Evolutionary conservation across 2,888 invertebrate genomes (phyloP).

Genomic region (Spodoptera exigua): DNA sequence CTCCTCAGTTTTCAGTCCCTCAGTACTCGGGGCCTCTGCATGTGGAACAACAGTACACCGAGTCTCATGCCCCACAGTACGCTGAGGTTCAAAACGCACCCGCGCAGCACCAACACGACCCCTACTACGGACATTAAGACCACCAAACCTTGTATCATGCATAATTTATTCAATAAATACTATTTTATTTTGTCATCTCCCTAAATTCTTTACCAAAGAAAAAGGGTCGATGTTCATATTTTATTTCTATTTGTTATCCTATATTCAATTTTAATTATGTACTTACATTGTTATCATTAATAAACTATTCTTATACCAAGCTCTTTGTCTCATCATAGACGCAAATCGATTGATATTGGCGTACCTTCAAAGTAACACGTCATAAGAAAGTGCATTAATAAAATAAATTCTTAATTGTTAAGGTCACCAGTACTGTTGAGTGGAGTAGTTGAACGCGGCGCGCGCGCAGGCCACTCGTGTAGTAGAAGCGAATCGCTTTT

Average conservation of each 20-base stretch:
- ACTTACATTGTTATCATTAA: conserved; percentile 26
- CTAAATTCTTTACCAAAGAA: conserved; percentile 53
- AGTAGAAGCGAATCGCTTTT: conserved; percentile 85
- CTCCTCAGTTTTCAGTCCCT: too few species aligned
- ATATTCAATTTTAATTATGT: conserved; percentile 10
- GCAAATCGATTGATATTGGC: conserved; percentile 57
- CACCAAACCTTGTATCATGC: not conserved
- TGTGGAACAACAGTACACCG: conserved; percentile 54
- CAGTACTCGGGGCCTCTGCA: conserved; percentile 44
- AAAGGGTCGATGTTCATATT: conserved; percentile 38
- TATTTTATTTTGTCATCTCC: conserved; percentile 26
- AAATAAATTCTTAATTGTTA: conserved; percentile 87
- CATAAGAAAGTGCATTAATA: conserved; percentile 88
- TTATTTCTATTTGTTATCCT: conserved; percentile 23
- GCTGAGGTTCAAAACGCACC: conserved; percentile 43
- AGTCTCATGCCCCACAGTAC: conserved; percentile 44
- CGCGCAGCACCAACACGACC: conserved; percentile 72
- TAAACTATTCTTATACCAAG: conserved; percentile 39
- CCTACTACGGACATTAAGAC: conserved; percentile 78
- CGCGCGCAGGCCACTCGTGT: conserved; percentile 86
- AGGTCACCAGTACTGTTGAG: conserved; percentile 81
- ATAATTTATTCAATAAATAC: conserved; percentile 2
- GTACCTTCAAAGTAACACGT: conserved; percentile 68
- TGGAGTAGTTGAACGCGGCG: conserved; percentile 82
- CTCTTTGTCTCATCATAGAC: conserved; percentile 69